A percentile compares a stretch with the other conserved stretches of the same genome.
Conservation (phyloP, 2,113 vertebrate species). For the Sigmodon hispidus region DNA sequence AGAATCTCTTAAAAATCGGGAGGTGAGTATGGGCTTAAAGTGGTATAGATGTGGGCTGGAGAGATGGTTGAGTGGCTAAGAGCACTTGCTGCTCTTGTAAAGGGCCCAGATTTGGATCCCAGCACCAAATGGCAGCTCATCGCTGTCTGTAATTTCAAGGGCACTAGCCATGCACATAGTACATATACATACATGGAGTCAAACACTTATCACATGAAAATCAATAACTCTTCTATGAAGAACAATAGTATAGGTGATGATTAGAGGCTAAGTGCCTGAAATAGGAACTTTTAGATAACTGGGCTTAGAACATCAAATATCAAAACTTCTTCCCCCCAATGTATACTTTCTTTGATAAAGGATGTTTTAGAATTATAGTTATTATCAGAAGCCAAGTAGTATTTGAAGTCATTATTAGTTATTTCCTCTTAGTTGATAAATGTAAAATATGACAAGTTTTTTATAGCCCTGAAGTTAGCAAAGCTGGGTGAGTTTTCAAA, state of each 20-base stretch:
- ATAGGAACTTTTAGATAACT: neutral
- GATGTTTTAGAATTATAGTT: conserved; percentile 17
- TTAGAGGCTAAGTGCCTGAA: neutral
- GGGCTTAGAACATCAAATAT: conserved; percentile 34
- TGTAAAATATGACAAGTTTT: neutral
- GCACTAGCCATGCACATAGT: neutral
- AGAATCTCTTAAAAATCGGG: conserved; percentile 7
- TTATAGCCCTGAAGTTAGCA: conserved; percentile 8
- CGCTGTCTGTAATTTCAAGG: neutral
- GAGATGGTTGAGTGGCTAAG: neutral
- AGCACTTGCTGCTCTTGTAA: neutral
- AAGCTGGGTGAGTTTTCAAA: neutral
- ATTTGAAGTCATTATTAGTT: conserved; percentile 39
- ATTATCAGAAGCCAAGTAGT: conserved; percentile 13
- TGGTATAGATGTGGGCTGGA: neutral
- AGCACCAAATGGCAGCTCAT: neutral
- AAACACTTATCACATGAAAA: neutral
- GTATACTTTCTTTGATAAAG: conserved; percentile 33
- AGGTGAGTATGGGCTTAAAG: neutral
- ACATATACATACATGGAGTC: neutral
- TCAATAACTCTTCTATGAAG: neutral
- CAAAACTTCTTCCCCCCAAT: neutral
- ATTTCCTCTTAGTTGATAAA: neutral
- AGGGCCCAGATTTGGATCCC: neutral
- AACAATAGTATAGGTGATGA: neutral